These are phyloP conservation scores for Hydrotaea diabolus DNA, from an alignment of 2,888 invertebrate genomes.

Conservation along the genomic window DNA sequence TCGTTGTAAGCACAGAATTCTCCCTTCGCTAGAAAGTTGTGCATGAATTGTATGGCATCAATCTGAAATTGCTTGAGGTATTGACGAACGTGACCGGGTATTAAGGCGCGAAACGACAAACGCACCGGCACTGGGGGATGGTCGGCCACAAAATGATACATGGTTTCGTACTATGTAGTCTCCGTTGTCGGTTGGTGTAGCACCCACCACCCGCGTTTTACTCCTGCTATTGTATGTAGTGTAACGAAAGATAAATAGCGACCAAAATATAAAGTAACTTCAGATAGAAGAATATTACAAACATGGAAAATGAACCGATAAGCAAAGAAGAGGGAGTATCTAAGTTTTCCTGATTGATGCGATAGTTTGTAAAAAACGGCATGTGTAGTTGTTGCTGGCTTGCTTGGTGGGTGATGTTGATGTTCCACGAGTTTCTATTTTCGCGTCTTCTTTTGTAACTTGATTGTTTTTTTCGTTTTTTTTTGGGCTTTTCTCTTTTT, in stretches of 20 bases:
- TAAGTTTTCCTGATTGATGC: conserved; percentile 73
- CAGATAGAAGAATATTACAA: conserved; percentile 79
- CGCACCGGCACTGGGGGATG: conserved; percentile 74
- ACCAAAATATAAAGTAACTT: conserved; percentile 79
- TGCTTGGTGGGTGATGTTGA: conserved; percentile 17
- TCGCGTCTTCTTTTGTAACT: background rate
- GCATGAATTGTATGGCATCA: conserved; percentile 77
- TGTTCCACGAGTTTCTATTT: conserved; percentile 23
- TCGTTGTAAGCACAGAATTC: conserved; percentile 78
- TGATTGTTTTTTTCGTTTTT: conserved; percentile 15
- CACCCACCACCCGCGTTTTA: conserved; percentile 12
- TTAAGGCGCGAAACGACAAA: conserved; percentile 71
- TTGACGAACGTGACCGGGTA: conserved; percentile 73
- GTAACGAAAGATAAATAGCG: conserved; percentile 77
- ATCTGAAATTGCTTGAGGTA: conserved; percentile 78
- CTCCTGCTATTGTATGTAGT: conserved; percentile 67
- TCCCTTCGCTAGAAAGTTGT: conserved; percentile 74
- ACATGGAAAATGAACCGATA: conserved; percentile 78
- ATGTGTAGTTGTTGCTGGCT: conserved; percentile 53
- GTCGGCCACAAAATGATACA: conserved; percentile 78
- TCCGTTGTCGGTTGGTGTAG: no score
- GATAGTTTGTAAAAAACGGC: conserved; percentile 66
- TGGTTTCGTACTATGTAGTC: conserved; percentile 39
- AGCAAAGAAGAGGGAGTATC: conserved; percentile 76
- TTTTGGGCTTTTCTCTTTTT: conserved; percentile 24